Evolutionary conservation across 1,140 invertebrate genomes (phyloP), one percentile per base, ranked within the genome.

Genomic region (Ladona fulva): DNA sequence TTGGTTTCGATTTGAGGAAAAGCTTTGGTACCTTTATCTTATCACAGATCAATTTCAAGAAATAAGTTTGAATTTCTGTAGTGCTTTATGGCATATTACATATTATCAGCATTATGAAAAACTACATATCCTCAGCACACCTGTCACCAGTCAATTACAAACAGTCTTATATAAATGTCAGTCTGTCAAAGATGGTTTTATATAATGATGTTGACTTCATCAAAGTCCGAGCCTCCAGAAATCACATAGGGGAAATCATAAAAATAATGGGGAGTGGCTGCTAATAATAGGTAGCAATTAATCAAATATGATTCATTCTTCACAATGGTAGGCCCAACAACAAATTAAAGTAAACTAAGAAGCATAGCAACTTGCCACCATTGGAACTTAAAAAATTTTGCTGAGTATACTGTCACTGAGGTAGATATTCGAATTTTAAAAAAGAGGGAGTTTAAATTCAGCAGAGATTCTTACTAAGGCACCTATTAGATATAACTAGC

Each of bases 11-110:
- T 66, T 66, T 66, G n/a, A 66, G 52, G 52, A 66, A 66, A 66
- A 66, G 12, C 52, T 66, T 66, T 66, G 52, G 52, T 66, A 66
- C 52, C 14, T 66, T 11, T 19, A 66, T 66, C n/a, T 16, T 66
- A 66, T 66, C 52, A 66, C 52, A 66, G 52, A 66, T 66, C 52
- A 66, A 66, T 66, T 22, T 12, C 52, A 66, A 66, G 52, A 66
- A 66, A 22, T 66, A 66, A 66, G 14, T 66, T 6, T 22, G 1
- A 66, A 66, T 66, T 66, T 66, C 14, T 66, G 52, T 66, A 66
- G 52, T 66, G 52, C 52, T 66, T 66, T 66, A 22, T 66, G 52
- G 52, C 52, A 66, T 66, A 66, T 22, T 66, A 66, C 52, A 66
- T 66, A 22, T 22, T 66, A 66, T 66, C 52, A 66, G 52, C 29